phyloP scores from a whole-genome alignment of 92 coral and sea anemone species.

The Galaxea fascicularis region DNA sequence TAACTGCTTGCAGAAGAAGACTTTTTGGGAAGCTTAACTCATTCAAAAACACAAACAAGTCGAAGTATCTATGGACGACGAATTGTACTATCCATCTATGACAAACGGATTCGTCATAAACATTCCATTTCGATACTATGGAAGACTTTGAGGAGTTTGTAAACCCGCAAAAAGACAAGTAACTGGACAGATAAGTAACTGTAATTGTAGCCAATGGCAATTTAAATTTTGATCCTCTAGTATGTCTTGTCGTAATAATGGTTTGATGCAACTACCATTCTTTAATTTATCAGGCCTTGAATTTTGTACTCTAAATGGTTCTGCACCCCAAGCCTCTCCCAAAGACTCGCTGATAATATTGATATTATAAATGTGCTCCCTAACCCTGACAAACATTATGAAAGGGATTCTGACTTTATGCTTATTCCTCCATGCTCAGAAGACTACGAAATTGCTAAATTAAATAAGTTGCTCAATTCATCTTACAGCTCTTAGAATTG shows the following conservation, averaged over 20 bases:
- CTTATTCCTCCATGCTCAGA: conserved; percentile 33
- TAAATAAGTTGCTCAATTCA: conserved; percentile 8
- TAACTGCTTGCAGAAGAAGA: too few species aligned
- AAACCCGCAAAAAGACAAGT: too few species aligned
- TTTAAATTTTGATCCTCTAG: background rate
- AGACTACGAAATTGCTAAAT: conserved; percentile 25
- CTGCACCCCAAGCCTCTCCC: conserved; percentile 2
- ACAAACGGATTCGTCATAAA: too few species aligned
- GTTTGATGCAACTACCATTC: conserved; percentile 26
- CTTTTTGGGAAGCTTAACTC: too few species aligned
- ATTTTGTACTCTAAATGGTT: conserved; percentile 15
- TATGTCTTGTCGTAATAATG: conserved; percentile 15
- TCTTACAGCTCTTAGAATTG: conserved; percentile 12
- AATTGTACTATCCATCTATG: conserved; percentile 3
- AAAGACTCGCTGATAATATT: conserved; percentile 28
- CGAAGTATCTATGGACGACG: conserved; percentile 27
- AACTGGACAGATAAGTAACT: too few species aligned
- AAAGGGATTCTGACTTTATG: conserved; percentile 52
- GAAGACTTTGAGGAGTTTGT: too few species aligned
- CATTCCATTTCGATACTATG: too few species aligned
- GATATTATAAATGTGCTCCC: conserved; percentile 33
- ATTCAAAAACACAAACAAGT: too few species aligned
- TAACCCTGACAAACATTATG: conserved; percentile 58
- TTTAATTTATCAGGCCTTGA: conserved; percentile 22
- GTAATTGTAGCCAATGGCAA: background rate